Base-by-base conservation (phyloP, 2,113 vertebrate species). In the Gymnorhina tibicen region DNA sequence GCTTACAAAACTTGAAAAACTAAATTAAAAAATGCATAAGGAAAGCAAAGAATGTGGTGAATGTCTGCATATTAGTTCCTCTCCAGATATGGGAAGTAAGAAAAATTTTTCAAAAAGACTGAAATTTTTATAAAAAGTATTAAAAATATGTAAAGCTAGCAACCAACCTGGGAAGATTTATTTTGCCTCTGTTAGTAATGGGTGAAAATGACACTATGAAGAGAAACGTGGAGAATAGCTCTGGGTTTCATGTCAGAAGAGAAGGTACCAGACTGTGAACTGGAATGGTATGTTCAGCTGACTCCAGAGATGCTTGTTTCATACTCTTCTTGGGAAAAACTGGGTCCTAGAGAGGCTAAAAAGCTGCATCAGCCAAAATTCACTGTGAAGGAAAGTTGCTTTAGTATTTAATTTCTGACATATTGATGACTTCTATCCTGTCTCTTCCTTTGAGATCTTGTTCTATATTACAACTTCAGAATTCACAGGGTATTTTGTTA, bases 401-500 rank as follows among this genome's bases (percentile, higher is more conserved):
- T 68, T 52, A n/a, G 33, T 78, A 33, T 85, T 89, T 91, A 68
- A 68, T 93, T 95, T 94, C 53, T 89, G 90, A 56, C 58, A 56
- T 30, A 30, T 46, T 33, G 24, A 49, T 84, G 18, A 50, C 22
- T 92, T 89, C 47, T 76, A 14, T 39, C 27, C 23, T 55, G 21
- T 87, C 60, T 89, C 66, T 89, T 85, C 77, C 52, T 72, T 56
- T 89, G 74, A 70, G 66, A 66, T 85, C 60, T 94, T 82, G 64
- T 73, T 93, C 56, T 42, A 18, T 78, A 39, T 70, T 94, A 39
- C 6, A 67, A 11, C 33, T 85, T 87, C 89, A 85, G 47, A 89
- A 75, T 89, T 93, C 74, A 56, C 13, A 39, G 32, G 20, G 55
- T 89, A 84, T 89, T 95, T 95, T 87, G 50, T 80, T 78, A 94